Conservation (phyloP, 2,888 invertebrate species). For the Drosophila neonasuta region DNA sequence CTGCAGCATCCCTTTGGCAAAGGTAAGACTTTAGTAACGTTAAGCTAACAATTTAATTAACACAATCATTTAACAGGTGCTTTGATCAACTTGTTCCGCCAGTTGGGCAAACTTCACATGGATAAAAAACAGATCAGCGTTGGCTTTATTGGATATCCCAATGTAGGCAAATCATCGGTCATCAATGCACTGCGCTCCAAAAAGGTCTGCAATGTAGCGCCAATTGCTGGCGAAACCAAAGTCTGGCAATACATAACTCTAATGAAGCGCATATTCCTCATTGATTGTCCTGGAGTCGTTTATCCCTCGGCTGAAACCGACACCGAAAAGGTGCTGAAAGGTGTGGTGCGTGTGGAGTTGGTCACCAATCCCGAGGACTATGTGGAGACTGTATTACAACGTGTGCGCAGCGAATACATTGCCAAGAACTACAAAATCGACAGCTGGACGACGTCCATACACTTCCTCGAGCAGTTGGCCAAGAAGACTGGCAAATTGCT, state of each 20-base stretch:
- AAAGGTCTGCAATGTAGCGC: slow-evolving; percentile 99
- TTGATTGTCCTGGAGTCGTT: slow-evolving; percentile 99
- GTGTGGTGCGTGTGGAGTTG: slow-evolving; percentile 97
- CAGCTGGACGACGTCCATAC: slow-evolving; percentile 90
- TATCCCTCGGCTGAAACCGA: slow-evolving; percentile 98
- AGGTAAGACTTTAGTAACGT: slow-evolving; percentile 81
- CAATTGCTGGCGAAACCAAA: slow-evolving; percentile 98
- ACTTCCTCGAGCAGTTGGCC: slow-evolving; percentile 96
- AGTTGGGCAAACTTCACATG: slow-evolving; percentile 96
- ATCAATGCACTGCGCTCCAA: slow-evolving; percentile 97
- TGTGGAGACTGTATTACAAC: slow-evolving; percentile 91
- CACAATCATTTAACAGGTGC: slow-evolving; percentile 84
- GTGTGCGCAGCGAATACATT: slow-evolving; percentile 95
- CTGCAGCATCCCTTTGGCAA: slow-evolving; percentile 98
- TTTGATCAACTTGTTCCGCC: slow-evolving; percentile 96
- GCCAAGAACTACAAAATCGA: slow-evolving; percentile 93
- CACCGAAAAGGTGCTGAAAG: slow-evolving; percentile 96
- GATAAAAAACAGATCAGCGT: slow-evolving; percentile 99
- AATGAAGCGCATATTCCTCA: slow-evolving; percentile 97
- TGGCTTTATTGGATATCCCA: slow-evolving; percentile 99
- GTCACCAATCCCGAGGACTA: slow-evolving; percentile 98
- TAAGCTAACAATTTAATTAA: too few relatives aligned
- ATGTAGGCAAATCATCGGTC: slow-evolving; percentile 98
- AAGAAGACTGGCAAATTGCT: slow-evolving; percentile 93
- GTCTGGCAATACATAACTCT: slow-evolving; percentile 99